Conservation (phyloP, 2,888 invertebrate species). For the Epiblema foenella region DNA sequence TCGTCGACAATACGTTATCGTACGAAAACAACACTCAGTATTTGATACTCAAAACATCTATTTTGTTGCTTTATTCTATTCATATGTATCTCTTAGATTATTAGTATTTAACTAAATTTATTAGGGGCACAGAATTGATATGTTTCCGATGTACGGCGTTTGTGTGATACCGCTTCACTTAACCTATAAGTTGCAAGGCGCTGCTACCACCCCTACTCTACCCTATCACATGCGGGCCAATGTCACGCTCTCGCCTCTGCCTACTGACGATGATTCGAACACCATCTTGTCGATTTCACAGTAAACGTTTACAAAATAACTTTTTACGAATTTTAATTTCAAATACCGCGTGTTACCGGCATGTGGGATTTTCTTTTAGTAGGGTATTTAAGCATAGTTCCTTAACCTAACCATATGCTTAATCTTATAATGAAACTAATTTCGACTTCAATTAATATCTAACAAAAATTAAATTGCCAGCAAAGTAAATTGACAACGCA, state of each 20-base stretch:
- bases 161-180: slow-evolving; percentile 86
- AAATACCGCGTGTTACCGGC: too few relatives aligned
- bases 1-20: slow-evolving; percentile 67
- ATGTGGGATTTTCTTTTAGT: too few relatives aligned
- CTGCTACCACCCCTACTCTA: slow-evolving; percentile 80
- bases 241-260: slow-evolving; percentile 81
- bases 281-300: slow-evolving; percentile 75
- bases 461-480: too few relatives aligned
- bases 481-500: too few relatives aligned
- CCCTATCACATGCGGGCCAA: slow-evolving; percentile 82
- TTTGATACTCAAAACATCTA: slow-evolving; percentile 82
- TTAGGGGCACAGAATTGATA: slow-evolving; percentile 92
- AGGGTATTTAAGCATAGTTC: too few relatives aligned
- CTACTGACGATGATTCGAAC: slow-evolving; percentile 62
- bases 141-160: slow-evolving; percentile 90
- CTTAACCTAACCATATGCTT: too few relatives aligned
- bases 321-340: slow-evolving; percentile 52
- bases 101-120: slow-evolving; percentile 83
- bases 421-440: too few relatives aligned
- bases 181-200: slow-evolving; percentile 84
- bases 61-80: slow-evolving; percentile 79
- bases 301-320: slow-evolving; percentile 75
- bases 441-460: too few relatives aligned
- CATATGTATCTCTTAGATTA: slow-evolving; percentile 82
- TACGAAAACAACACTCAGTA: slow-evolving; percentile 83